Conservation (phyloP, 2,888 invertebrate species). For the Labia minor region DNA sequence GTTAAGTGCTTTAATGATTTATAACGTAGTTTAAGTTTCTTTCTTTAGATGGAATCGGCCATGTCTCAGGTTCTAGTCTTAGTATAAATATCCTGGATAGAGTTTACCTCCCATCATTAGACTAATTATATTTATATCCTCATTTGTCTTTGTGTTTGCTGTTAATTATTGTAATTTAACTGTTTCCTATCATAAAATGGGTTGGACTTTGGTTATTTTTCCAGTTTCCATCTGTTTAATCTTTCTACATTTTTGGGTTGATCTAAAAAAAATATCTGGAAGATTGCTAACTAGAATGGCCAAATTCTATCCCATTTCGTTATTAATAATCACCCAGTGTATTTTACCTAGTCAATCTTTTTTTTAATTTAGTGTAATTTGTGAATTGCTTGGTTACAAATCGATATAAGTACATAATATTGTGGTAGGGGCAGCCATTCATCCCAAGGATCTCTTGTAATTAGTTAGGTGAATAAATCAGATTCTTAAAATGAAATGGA, state of each 20-base stretch:
- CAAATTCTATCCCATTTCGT: slow-evolving; percentile 29
- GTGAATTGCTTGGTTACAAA: slow-evolving; percentile 26
- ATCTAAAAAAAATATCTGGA: slow-evolving; percentile 26
- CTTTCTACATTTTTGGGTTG: slow-evolving; percentile 22
- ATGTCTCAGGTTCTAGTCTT: slow-evolving; percentile 28
- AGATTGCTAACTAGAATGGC: slow-evolving; percentile 29
- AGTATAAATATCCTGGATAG: slow-evolving; percentile 24
- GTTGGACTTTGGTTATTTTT: slow-evolving; percentile 31
- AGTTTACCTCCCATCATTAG: slow-evolving; percentile 19
- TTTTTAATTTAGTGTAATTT: slow-evolving; percentile 26
- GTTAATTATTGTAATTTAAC: slow-evolving; percentile 26
- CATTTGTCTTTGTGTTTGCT: slow-evolving; percentile 29
- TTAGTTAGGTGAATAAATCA: slow-evolving; percentile 15
- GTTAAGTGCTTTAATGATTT: slow-evolving; percentile 29
- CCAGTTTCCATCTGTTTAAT: slow-evolving; percentile 21
- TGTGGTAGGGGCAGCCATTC: slow-evolving; percentile 26
- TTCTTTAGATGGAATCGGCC: too few species aligned
- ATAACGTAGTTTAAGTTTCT: slow-evolving; percentile 29
- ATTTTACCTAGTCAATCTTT: slow-evolving; percentile 27
- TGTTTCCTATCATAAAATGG: slow-evolving; percentile 27
- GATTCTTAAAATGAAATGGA: neutral
- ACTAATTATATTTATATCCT: slow-evolving; percentile 26
- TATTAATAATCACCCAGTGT: slow-evolving; percentile 27
- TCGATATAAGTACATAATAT: slow-evolving; percentile 23
- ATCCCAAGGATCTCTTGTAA: slow-evolving; percentile 28